Percentiles rank a stretch among this genome's conserved stretches.
These are phyloP conservation scores for Chelmon rostratus DNA, from an alignment of 2,797 vertebrate species.

Conservation along the genomic window DNA sequence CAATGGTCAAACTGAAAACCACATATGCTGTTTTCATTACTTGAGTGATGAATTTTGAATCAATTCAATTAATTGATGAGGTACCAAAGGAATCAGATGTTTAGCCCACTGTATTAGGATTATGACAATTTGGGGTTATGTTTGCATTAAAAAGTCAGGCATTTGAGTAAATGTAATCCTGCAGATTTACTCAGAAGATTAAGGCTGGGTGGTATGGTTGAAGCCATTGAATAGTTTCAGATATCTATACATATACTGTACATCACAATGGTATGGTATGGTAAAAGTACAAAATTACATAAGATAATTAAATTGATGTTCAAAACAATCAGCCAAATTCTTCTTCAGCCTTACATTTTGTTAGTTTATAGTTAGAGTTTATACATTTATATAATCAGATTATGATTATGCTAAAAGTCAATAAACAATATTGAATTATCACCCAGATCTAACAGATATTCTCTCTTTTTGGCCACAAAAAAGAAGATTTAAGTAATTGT, in stretches of 20 bases:
- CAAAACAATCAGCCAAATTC: background rate
- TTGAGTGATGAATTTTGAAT: background rate
- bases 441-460: background rate
- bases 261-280: background rate
- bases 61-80: background rate
- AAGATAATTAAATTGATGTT: background rate
- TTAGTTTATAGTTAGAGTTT: background rate
- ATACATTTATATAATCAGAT: background rate
- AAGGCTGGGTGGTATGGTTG: background rate
- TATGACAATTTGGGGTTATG: conserved; percentile 11
- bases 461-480: background rate
- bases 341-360: background rate
- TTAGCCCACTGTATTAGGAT: conserved; percentile 24
- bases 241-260: background rate
- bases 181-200: conserved; percentile 14
- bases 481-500: background rate
- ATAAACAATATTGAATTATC: background rate
- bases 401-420: background rate
- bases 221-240: background rate
- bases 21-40: background rate
- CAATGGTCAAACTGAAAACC: background rate
- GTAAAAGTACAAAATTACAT: background rate
- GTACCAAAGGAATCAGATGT: conserved; percentile 9
- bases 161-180: conserved; percentile 31
- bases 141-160: conserved; percentile 40